Percentiles rank a stretch among this genome's conserved stretches.
phyloP scores from a whole-genome alignment of 2,113 vertebrate species.

The Bufo gargarizans region DNA sequence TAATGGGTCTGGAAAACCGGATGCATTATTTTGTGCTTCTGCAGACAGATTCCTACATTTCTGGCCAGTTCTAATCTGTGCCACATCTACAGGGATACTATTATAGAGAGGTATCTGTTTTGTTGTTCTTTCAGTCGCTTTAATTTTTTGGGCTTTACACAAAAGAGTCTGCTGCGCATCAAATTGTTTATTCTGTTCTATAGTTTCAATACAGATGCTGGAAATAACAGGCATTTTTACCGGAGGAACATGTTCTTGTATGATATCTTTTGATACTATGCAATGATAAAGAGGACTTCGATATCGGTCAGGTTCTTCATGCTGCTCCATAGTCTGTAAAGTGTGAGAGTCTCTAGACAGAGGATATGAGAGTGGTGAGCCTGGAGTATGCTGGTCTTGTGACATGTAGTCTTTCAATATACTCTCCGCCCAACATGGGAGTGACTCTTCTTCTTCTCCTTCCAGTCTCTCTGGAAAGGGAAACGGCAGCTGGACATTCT shows the following conservation, averaged over 20 bases:
- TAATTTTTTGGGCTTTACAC: not conserved
- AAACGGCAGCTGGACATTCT: not conserved
- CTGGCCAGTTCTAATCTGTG: not conserved
- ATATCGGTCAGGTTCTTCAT: not conserved
- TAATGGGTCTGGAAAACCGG: not conserved
- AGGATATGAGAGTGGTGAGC: not conserved
- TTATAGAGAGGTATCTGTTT: not conserved
- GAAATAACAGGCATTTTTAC: not conserved
- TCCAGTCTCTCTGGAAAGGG: conserved; percentile 3
- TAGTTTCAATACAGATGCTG: not conserved
- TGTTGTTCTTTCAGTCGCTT: not conserved
- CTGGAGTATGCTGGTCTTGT: not conserved
- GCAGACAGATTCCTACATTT: not conserved
- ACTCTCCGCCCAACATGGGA: conserved; percentile 44
- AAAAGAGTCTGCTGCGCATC: not conserved
- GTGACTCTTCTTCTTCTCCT: conserved; percentile 4
- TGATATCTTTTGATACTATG: not conserved
- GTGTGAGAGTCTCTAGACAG: not conserved
- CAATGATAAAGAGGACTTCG: conserved; percentile 29
- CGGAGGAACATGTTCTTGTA: not conserved
- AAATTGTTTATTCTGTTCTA: not conserved
- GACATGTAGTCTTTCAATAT: conserved; percentile 41
- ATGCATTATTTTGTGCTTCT: not conserved
- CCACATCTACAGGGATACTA: conserved; percentile 1
- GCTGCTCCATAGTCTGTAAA: not conserved